Percentiles rank a stretch among this genome's conserved stretches.
These are phyloP conservation scores for Pandemis cinnamomeana DNA, from an alignment of 2,888 invertebrate species.

Conservation along the genomic window DNA sequence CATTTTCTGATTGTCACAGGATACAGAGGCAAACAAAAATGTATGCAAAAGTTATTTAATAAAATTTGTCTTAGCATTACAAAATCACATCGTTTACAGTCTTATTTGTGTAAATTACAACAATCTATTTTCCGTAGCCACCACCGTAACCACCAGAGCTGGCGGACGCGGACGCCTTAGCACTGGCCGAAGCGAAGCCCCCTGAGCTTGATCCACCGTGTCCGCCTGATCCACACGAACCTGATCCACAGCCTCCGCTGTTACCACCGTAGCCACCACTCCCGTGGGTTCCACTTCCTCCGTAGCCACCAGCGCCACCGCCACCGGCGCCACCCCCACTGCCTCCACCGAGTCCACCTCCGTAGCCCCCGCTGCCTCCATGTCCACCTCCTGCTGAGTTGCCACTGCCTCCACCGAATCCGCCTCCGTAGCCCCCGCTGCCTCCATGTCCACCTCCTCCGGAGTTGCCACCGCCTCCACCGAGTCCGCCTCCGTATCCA, in stretches of 20 bases:
- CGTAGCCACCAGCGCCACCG: constrained; percentile 22
- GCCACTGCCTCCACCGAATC: constrained; percentile 29
- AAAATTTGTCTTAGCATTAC: constrained; percentile 1
- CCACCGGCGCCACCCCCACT: constrained; percentile 29
- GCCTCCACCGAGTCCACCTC: constrained; percentile 13
- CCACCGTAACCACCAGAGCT: constrained; percentile 63
- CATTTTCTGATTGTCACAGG: neutral
- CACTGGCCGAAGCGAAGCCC: constrained; percentile 59
- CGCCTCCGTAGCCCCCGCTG: constrained; percentile 21
- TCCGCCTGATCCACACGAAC: constrained; percentile 56
- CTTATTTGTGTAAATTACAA: constrained; percentile 19
- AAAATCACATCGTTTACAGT: constrained; percentile 44
- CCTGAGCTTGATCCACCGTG: constrained; percentile 55
- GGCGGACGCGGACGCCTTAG: constrained; percentile 63
- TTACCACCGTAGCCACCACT: constrained; percentile 40
- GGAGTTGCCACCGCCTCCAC: constrained; percentile 31
- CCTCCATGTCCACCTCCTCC: constrained; percentile 38
- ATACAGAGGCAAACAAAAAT: neutral
- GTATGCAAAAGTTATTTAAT: constrained; percentile 1
- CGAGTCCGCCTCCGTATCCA: constrained; percentile 8
- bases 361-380: constrained; percentile 24
- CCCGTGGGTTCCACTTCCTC: constrained; percentile 30
- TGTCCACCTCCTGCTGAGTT: constrained; percentile 40
- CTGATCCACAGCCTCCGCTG: constrained; percentile 42
- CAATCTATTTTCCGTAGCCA: constrained; percentile 42